A percentile compares a stretch with the other conserved stretches of the same genome.
Evolutionary conservation across 2,113 vertebrate genomes (phyloP).

Genomic region (Carassius gibelio): DNA sequence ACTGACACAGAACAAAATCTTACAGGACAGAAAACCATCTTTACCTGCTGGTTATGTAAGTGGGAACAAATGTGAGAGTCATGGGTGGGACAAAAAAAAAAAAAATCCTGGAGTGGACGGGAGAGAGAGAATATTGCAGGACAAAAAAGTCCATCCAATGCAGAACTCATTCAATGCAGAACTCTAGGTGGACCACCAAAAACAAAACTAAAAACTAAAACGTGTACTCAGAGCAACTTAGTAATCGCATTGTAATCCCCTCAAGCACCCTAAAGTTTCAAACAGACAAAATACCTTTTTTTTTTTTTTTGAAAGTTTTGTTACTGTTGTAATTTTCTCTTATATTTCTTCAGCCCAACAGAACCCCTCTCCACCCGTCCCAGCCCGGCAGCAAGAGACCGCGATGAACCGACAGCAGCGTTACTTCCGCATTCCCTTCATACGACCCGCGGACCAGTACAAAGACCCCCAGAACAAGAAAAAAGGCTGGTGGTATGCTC

Average conservation of each 20-base stretch:
- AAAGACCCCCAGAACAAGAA: conserved; percentile 98
- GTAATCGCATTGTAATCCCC: neutral
- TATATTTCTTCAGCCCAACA: conserved; percentile 81
- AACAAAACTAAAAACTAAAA: neutral
- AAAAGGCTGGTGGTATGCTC: conserved; percentile 99
- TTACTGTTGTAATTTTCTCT: neutral
- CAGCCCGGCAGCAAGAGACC: conserved; percentile 84
- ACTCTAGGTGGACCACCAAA: neutral
- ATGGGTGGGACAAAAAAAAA: neutral
- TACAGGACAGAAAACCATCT: neutral
- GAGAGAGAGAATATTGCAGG: neutral
- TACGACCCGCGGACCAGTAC: conserved; percentile 94
- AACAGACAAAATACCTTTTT: neutral
- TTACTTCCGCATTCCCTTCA: conserved; percentile 97
- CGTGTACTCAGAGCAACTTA: neutral
- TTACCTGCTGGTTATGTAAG: neutral
- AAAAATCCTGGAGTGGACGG: neutral
- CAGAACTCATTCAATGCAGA: neutral
- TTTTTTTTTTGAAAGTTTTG: neutral
- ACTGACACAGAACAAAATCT: neutral
- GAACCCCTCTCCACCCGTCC: conserved; percentile 81
- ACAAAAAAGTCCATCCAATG: neutral
- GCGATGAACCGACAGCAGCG: conserved; percentile 91
- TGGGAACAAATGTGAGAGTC: neutral
- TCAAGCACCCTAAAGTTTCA: neutral